Percentiles rank a stretch among this genome's conserved stretches.
phyloP scores from a whole-genome alignment of 2,797 vertebrate species.

The Numenius phaeopus region DNA sequence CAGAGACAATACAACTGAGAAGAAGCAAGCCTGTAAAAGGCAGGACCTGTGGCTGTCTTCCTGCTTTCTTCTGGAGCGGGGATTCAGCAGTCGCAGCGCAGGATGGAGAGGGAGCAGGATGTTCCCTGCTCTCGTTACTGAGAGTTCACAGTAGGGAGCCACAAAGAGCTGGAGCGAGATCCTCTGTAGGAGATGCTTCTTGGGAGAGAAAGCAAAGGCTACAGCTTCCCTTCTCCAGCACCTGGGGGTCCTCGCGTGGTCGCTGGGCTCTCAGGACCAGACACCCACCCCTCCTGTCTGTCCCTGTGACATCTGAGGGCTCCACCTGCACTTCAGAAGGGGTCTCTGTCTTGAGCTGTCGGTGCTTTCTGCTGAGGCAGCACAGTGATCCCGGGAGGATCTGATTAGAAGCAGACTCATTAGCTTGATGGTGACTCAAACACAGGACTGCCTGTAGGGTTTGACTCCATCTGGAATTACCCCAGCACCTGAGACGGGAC shows the following conservation, averaged over 20 bases:
- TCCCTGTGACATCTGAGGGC: background rate
- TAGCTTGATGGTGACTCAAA: background rate
- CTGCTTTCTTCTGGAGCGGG: background rate
- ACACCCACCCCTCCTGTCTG: background rate
- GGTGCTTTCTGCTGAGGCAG: background rate
- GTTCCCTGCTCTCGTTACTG: background rate
- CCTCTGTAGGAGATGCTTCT: background rate
- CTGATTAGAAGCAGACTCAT: background rate
- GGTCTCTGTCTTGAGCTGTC: background rate
- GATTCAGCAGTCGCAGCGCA: background rate
- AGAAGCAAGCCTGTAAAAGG: background rate
- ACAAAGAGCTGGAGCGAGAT: background rate
- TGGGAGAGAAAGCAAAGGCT: background rate
- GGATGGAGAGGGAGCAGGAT: background rate
- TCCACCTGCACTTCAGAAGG: background rate
- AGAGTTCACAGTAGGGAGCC: background rate
- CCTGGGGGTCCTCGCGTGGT: fast-evolving
- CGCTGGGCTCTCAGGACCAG: background rate
- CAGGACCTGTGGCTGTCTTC: background rate
- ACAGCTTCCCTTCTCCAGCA: background rate
- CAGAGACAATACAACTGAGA: background rate
- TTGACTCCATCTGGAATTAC: background rate
- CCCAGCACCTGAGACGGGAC: background rate
- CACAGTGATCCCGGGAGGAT: background rate
- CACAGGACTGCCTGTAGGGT: background rate